These are phyloP conservation scores for Loxodonta africana DNA, from an alignment of 2,113 vertebrate species.

Conservation along the genomic window DNA sequence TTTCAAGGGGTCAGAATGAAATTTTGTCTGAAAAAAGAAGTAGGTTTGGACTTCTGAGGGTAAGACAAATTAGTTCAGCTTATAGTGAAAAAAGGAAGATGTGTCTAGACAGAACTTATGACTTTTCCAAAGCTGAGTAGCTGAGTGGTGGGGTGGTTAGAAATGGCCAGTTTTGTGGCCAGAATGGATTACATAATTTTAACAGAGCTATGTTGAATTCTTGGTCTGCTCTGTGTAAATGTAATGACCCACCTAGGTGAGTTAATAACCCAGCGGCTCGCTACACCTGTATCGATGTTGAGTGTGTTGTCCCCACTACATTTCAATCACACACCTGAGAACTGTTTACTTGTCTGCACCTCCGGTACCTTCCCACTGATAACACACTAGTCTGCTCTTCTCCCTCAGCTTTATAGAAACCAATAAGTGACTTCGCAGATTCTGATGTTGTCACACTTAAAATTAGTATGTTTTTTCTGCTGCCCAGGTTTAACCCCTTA, in stretches of 20 bases:
- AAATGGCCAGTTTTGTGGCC: background rate
- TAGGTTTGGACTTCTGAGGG: background rate
- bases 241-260: too few species aligned
- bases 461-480: background rate
- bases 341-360: background rate
- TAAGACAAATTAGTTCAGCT: background rate
- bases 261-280: background rate
- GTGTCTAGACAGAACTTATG: background rate
- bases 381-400: background rate
- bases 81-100: too few species aligned
- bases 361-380: background rate
- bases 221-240: background rate
- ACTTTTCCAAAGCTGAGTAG: background rate
- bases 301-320: background rate
- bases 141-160: background rate
- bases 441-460: background rate
- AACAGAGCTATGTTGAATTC: background rate
- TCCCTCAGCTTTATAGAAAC: background rate
- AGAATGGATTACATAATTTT: background rate
- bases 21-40: background rate
- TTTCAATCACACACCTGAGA: background rate
- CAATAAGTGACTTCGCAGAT: background rate
- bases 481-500: background rate
- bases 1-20: background rate
- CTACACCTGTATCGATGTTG: too few species aligned